Conservation (phyloP, 1,140 invertebrate genomes). For the Hetaerina americana region DNA sequence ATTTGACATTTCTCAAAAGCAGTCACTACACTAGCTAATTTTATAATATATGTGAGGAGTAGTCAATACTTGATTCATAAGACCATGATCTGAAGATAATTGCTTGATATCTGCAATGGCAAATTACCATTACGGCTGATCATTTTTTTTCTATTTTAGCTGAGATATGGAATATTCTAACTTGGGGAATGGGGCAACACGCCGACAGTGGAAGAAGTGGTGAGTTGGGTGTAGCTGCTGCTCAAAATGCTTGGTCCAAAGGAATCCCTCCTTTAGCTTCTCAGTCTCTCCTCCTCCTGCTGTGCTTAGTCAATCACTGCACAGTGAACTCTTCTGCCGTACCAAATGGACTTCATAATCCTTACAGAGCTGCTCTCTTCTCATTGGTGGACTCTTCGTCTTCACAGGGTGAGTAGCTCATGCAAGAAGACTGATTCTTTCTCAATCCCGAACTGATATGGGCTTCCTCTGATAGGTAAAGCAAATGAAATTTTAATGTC, state of each 20-base stretch:
- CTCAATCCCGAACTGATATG: too few relatives aligned
- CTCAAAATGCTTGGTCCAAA: conserved; percentile 19
- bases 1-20: too few relatives aligned
- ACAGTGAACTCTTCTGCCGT: conserved; percentile 37
- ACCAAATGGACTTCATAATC: conserved; percentile 43
- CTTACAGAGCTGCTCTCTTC: conserved; percentile 62
- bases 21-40: too few relatives aligned
- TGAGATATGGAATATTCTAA: conserved; percentile 68
- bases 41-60: too few relatives aligned
- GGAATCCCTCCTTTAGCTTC: conserved; percentile 60
- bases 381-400: conserved; percentile 47
- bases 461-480: too few relatives aligned
- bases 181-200: conserved; percentile 41
- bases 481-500: too few relatives aligned
- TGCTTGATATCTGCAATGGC: too few relatives aligned
- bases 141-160: conserved; percentile 43
- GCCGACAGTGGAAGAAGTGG: too few relatives aligned
- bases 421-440: too few relatives aligned
- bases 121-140: too few relatives aligned
- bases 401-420: conserved; percentile 36
- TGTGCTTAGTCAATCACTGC: conserved; percentile 87
- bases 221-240: conserved; percentile 31
- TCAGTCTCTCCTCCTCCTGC: conserved; percentile 73
- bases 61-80: too few relatives aligned
- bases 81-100: too few relatives aligned